Base-by-base conservation (phyloP, 2,888 invertebrate genomes). In the Torymus auratus region DNA sequence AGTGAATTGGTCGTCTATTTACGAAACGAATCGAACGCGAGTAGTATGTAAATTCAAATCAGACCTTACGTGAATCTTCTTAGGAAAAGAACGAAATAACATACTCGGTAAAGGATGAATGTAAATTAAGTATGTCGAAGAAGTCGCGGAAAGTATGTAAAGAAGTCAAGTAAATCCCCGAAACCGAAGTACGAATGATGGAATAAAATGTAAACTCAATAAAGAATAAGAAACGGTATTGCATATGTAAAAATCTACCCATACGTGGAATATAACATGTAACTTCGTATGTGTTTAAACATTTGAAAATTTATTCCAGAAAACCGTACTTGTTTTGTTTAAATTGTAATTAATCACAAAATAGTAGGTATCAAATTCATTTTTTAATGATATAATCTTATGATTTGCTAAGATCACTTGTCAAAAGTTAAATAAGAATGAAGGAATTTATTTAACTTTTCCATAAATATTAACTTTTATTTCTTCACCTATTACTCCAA, bases 11-110 rank as follows among this genome's bases (percentile, higher is more conserved):
- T 28, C 15, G 17, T 65, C 17, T 15, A 17, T 52, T 55, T 23
- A 23, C n/a, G 23, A 55, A 68, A 5, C 68, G 55, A 68, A 68
- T 68, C 20, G 55, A 68, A 55, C 55, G 20, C 55, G 55, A 68
- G 14, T 55, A 68, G 23, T 55, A 55, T n/a, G 67, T 67, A 17
- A 53, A 67, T 68, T 55, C 55, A 23, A 68, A 55, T 23, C 11
- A 55, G n/a, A 15, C 7, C 5, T 13, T 53, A 41, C 17, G 17
- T 14, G 53, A 12, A 12, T n/a, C 3, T 52, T 53, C 13, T 67
- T 17, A 41, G 20, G 52, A 20, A 12, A 41, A 41, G 41, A 41
- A 41, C 10, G 67, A 20, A 67, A 52, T 17, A 14, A 55, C 68
- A n/a, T 55, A 13, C 55, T 55, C n/a, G 55, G 23, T 55, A 23